Percentiles rank a stretch among this genome's conserved stretches.
Evolutionary conservation across 1,140 invertebrate genomes (phyloP).

Genomic region (Centruroides sculpturatus): DNA sequence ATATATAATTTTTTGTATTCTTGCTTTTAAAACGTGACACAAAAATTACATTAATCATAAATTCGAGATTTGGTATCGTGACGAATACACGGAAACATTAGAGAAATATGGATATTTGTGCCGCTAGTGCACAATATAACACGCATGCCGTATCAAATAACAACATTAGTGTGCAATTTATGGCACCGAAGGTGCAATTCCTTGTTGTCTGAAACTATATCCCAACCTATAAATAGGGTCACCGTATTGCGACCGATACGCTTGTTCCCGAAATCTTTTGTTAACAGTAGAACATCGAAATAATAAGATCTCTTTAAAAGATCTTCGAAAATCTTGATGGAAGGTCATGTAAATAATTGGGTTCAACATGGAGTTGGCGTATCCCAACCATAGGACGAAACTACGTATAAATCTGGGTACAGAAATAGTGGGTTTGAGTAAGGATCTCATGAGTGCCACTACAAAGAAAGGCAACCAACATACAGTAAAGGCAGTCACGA

Average conservation of each 20-base stretch:
- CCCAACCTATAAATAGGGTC: too few species aligned
- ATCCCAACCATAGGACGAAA: constrained; percentile 80
- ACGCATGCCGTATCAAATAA: too few species aligned
- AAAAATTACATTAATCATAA: too few species aligned
- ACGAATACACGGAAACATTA: too few species aligned
- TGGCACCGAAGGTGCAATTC: too few species aligned
- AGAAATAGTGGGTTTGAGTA: constrained; percentile 75
- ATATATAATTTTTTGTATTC: too few species aligned
- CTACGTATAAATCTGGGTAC: constrained; percentile 18
- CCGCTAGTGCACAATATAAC: too few species aligned
- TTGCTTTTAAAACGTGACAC: too few species aligned
- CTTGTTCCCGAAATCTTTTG: constrained; percentile 79
- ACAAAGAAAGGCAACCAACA: constrained; percentile 73
- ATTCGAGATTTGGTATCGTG: too few species aligned
- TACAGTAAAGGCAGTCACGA: constrained; percentile 88
- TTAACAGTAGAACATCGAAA: constrained; percentile 75
- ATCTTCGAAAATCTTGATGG: constrained; percentile 79
- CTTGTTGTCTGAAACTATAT: too few species aligned
- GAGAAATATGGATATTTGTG: too few species aligned
- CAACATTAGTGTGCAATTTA: too few species aligned
- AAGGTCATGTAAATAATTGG: constrained; percentile 84
- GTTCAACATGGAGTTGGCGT: constrained; percentile 90
- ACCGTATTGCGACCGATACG: constrained; percentile 80
- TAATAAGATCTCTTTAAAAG: constrained; percentile 81
- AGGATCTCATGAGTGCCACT: constrained; percentile 64